Base-by-base conservation (phyloP, 2,888 invertebrate genomes). In the Caenorhabditis imperialis region DNA sequence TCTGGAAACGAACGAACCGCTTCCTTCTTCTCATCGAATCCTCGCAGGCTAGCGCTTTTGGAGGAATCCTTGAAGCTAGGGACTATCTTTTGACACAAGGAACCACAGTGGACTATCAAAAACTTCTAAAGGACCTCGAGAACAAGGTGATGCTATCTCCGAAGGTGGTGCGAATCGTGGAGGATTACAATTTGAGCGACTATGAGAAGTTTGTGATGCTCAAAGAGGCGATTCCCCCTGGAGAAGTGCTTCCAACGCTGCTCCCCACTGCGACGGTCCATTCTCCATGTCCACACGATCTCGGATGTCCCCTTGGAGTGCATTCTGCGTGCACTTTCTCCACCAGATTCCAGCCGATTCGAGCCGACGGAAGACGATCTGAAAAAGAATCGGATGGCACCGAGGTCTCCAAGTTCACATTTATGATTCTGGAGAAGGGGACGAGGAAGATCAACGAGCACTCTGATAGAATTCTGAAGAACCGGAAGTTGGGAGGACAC, bases 391-490 rank as follows among this genome's bases (percentile, higher is more conserved):
- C 55, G n/a, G 84, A 84, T 57, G 89, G 89, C 67, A 77, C 90
- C 0, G 88, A 86, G 54, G 90, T 89, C 0, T 93, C 93, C 81
- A 87, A 91, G 23, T 95, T 92, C 88, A 92, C 93, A 0, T 96
- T 94, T 88, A 91, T 94, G 0, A 92, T 96, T 50, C 88, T 96
- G 25, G 93, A 88, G 94, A 94, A 92, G 93, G 94, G 77, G 51
- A 62, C 30, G 44, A 78, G 84, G 14, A 63, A 57, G 25, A 23
- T 74, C 40, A 62, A 74, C 27, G 33, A 61, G 12, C 38, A 74
- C 16, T 47, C 70, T 0, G 69, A 57, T n/a, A 18, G 80, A 47
- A 67, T 80, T 40, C 35, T 80, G 37, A 76, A 77, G 74, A 76
- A 77, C 35, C 65, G 79, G 14, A 82, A 84, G 38, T 63, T 75